These are phyloP conservation scores for Melinaea marsaeus DNA, from an alignment of 2,888 invertebrate genomes.

Conservation along the genomic window DNA sequence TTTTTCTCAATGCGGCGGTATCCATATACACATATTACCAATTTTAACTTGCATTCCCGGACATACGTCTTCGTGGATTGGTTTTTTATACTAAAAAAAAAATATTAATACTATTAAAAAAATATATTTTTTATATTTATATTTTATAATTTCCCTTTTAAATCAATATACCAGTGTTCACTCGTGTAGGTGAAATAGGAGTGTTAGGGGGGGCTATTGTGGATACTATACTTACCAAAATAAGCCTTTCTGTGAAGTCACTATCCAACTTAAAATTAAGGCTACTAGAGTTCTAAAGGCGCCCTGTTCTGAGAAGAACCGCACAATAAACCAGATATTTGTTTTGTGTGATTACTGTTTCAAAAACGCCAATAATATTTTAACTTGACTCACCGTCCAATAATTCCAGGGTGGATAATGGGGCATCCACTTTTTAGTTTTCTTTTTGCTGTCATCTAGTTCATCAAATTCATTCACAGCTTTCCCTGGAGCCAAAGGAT, in stretches of 20 bases:
- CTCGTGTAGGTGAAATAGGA: too few relatives aligned
- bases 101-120: constrained; percentile 26
- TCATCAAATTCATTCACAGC: not conserved
- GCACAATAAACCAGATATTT: not conserved
- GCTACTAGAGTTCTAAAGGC: too few relatives aligned
- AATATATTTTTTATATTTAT: not conserved
- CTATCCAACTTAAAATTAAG: too few relatives aligned
- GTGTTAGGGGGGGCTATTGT: too few relatives aligned
- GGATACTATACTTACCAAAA: too few relatives aligned
- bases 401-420: constrained; percentile 34
- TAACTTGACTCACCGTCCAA: constrained; percentile 31
- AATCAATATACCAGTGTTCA: too few relatives aligned
- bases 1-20: constrained; percentile 24
- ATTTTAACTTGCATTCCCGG: constrained; percentile 30
- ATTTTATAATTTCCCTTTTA: not conserved
- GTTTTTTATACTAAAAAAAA: constrained; percentile 33
- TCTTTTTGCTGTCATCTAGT: not conserved
- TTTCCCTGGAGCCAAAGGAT: constrained; percentile 21
- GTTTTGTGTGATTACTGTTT: not conserved
- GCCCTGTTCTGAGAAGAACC: not conserved
- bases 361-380: not conserved
- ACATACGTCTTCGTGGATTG: constrained; percentile 30
- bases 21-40: constrained; percentile 31
- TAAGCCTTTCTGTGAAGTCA: too few relatives aligned
- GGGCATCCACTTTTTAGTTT: constrained; percentile 25